These are phyloP conservation scores for Pollenia labialis DNA, from an alignment of 2,888 invertebrate species.

Conservation along the genomic window DNA sequence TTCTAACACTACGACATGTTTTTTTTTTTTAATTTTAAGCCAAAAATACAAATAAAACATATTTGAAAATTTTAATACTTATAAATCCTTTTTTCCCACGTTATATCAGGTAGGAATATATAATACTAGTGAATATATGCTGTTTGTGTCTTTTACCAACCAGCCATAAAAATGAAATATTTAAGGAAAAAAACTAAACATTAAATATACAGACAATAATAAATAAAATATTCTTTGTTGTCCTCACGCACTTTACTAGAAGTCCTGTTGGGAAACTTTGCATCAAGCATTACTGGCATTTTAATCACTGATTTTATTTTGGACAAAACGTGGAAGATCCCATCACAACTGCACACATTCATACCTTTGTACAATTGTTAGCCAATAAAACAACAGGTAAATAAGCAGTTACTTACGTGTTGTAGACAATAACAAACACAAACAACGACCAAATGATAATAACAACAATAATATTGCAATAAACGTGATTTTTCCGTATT, in stretches of 20 bases:
- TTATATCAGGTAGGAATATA: conserved; percentile 62
- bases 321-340: conserved; percentile 6
- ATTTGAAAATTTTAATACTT: background rate
- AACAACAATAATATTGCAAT: conserved; percentile 21
- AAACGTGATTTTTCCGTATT: conserved; percentile 64
- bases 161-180: background rate
- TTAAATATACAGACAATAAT: background rate
- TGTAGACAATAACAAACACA: conserved; percentile 34
- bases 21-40: no score
- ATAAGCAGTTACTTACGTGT: conserved; percentile 51
- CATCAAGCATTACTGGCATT: conserved; percentile 55
- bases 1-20: no score
- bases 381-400: conserved; percentile 58
- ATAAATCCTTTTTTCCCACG: conserved; percentile 70
- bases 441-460: background rate
- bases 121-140: conserved; percentile 2
- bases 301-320: conserved; percentile 46
- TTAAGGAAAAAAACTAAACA: conserved; percentile 7
- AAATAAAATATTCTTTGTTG: conserved; percentile 51
- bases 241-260: conserved; percentile 62
- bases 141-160: background rate
- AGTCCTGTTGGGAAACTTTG: conserved; percentile 70
- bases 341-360: background rate
- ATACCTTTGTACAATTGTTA: conserved; percentile 23
- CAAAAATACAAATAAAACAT: conserved; percentile 2